Evolutionary conservation across 2,797 vertebrate genomes (phyloP), one percentile per base, ranked within the genome.

Genomic region (Muscicapa striata): DNA sequence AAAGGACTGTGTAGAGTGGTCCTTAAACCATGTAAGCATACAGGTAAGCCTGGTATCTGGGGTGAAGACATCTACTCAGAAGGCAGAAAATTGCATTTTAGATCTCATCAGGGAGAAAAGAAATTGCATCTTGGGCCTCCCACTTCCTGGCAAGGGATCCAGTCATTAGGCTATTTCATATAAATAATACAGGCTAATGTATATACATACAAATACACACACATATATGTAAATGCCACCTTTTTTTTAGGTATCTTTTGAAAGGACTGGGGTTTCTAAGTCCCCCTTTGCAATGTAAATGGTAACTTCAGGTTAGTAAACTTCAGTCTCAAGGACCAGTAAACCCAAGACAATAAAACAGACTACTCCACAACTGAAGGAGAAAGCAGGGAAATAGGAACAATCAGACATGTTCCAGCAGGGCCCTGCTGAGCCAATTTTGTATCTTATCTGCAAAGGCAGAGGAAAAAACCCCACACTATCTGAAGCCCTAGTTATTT

Each of bases 401-500:
- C n/a, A 94, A 82, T 75, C n/a, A 86, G 32, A 55, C 46, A 69
- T 7, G 18, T 74, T 81, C 83, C 36, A 91, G 23, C 17, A 85
- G 20, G 18, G 70, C 38, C 90, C 18, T 51, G 51, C 19, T 61
- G 21, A 91, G 82, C 57, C 80, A 79, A 93, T 73, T 97, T 92
- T 78, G 19, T 69, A 90, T 84, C 73, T 94, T 75, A 91, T 88
- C 90, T 94, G 74, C 70, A 89, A 84, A 91, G 40, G 79, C 79
- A 77, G 76, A 76, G 69, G 40, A 34, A 73, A 92, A 94, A 94
- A 72, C 0, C 10, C 6, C 43, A 70, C 12, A 59, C 30, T 63
- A 55, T 62, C 82, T 51, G 43, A 93, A 94, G 89, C 34, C 38
- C 36, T 64, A 87, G 59, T 79, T 95, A 95, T 95, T 96, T 94